phyloP scores from a whole-genome alignment of 2,888 invertebrate species.

The Cremastinae sp. region DNA sequence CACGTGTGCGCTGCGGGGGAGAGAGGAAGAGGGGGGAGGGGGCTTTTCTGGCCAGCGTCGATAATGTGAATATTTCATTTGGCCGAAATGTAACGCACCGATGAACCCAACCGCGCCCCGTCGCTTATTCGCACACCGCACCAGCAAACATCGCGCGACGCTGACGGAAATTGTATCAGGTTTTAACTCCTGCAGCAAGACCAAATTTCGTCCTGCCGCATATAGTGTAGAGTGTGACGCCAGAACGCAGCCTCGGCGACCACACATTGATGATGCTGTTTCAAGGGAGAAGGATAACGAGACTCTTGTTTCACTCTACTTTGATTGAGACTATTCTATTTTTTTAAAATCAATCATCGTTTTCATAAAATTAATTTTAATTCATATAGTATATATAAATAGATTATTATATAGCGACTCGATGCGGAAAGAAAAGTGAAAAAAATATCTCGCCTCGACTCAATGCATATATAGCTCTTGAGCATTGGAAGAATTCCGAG shows the following conservation, averaged over 20 bases:
- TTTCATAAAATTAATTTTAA: too few relatives aligned
- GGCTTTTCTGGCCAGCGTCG: constrained; percentile 49
- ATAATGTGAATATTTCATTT: constrained; percentile 74
- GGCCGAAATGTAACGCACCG: constrained; percentile 65
- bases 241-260: constrained; percentile 40
- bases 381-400: too few relatives aligned
- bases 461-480: too few relatives aligned
- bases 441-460: too few relatives aligned
- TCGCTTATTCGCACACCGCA: constrained; percentile 51
- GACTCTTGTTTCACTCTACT: constrained; percentile 25
- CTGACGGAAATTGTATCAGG: constrained; percentile 63
- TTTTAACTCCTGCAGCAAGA: constrained; percentile 61
- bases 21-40: constrained; percentile 1
- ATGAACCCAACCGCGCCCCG: constrained; percentile 49
- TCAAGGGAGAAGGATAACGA: not conserved
- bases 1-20: too few relatives aligned
- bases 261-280: too few relatives aligned
- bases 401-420: too few relatives aligned
- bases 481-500: too few relatives aligned
- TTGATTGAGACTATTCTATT: too few relatives aligned
- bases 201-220: constrained; percentile 52
- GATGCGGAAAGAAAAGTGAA: too few relatives aligned
- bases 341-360: too few relatives aligned
- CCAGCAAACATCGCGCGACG: constrained; percentile 61
- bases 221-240: constrained; percentile 29